Evolutionary conservation across 2,113 vertebrate genomes (phyloP).

Genomic region (Daboia siamensis): DNA sequence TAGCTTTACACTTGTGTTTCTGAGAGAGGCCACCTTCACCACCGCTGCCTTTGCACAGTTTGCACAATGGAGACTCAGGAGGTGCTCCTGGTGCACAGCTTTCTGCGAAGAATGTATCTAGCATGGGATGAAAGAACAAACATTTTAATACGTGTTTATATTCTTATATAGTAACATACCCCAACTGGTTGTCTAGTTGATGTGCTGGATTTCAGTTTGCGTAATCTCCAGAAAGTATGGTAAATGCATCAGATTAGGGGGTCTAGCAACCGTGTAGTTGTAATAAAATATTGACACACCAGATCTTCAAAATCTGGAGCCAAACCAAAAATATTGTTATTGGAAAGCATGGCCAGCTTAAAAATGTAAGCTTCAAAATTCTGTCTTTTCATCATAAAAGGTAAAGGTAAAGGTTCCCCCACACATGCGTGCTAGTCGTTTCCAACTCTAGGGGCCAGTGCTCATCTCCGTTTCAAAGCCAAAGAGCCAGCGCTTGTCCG

Average conservation of each 20-base stretch:
- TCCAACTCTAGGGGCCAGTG: too few relatives aligned
- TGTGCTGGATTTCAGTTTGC: not conserved
- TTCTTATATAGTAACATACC: not conserved
- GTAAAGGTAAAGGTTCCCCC: too few relatives aligned
- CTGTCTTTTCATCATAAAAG: not conserved
- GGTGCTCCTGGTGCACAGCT: slow-evolving; percentile 82
- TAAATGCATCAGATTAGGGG: not conserved
- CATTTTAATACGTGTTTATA: not conserved
- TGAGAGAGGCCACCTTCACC: slow-evolving; percentile 15
- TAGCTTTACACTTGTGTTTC: slow-evolving; percentile 67
- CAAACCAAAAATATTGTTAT: not conserved
- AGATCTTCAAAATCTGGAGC: not conserved
- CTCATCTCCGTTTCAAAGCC: too few relatives aligned
- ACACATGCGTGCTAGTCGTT: too few relatives aligned
- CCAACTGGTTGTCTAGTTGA: not conserved
- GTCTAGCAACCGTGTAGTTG: not conserved
- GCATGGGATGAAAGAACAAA: not conserved
- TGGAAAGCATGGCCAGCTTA: not conserved
- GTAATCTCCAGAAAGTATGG: not conserved
- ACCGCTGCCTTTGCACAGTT: slow-evolving; percentile 67
- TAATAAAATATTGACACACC: not conserved
- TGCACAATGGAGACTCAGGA: slow-evolving; percentile 67
- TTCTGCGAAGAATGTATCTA: slow-evolving; percentile 68
- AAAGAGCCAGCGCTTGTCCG: too few relatives aligned
- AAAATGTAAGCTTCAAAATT: not conserved